A percentile compares a stretch with the other conserved stretches of the same genome.
phyloP scores from a whole-genome alignment of 2,888 invertebrate genomes.

The Danaus chrysippus region DNA sequence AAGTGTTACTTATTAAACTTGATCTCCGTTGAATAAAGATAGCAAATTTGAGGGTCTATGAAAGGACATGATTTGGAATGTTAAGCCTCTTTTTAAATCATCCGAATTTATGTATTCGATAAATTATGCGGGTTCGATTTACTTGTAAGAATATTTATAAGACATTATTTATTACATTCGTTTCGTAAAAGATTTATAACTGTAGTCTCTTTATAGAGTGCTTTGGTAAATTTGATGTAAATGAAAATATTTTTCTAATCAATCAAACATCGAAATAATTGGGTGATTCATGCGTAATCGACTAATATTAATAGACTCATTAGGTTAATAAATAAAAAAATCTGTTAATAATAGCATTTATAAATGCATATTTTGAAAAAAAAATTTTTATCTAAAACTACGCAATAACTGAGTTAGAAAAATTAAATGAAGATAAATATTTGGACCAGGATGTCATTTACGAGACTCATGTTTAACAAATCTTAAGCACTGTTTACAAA shows the following conservation, averaged over 20 bases:
- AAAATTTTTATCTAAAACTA: background rate
- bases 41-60: constrained; percentile 18
- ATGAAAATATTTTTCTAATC: too few species aligned
- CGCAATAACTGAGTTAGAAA: background rate
- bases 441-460: constrained; percentile 4
- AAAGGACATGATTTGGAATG: constrained; percentile 29
- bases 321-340: too few species aligned
- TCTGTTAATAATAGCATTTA: too few species aligned
- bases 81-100: constrained; percentile 16
- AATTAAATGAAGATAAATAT: background rate
- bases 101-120: background rate
- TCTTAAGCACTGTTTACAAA: constrained; percentile 27
- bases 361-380: background rate
- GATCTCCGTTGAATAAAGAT: background rate
- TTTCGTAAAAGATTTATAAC: too few species aligned
- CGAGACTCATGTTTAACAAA: constrained; percentile 17
- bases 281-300: too few species aligned
- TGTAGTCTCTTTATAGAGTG: too few species aligned
- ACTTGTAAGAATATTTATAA: background rate
- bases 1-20: constrained; percentile 4
- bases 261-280: too few species aligned
- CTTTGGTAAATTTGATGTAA: too few species aligned
- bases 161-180: too few species aligned
- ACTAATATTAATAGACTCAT: too few species aligned
- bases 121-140: constrained; percentile 5